These are phyloP conservation scores for Cyclargus thomasi DNA, from an alignment of 1,140 invertebrate genomes.

Conservation along the genomic window DNA sequence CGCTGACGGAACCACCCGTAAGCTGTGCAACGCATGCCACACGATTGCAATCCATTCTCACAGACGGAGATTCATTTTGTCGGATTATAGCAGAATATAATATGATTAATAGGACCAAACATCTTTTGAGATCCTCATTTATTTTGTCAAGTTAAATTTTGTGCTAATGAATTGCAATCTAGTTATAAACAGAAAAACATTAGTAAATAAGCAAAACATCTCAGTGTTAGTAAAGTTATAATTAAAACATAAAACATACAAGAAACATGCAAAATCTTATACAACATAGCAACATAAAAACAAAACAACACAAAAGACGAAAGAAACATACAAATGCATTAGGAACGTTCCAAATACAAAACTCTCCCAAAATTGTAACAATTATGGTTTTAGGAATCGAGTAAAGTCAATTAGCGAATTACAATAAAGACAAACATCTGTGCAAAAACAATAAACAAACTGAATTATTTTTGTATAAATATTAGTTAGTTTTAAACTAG, in stretches of 20 bases:
- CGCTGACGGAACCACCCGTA: slow-evolving; percentile 32
- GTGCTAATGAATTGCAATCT: background rate
- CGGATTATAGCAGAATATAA: too few species aligned
- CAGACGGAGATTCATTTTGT: too few species aligned
- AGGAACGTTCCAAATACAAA: background rate
- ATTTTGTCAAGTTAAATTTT: background rate
- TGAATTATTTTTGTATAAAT: background rate
- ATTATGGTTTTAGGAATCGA: background rate
- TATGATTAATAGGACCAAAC: too few species aligned
- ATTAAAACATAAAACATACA: slow-evolving; percentile 12
- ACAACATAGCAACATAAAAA: slow-evolving; percentile 11
- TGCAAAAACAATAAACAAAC: background rate
- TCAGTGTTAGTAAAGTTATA: background rate
- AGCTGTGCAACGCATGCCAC: slow-evolving; percentile 24
- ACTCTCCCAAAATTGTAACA: background rate
- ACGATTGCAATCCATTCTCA: background rate
- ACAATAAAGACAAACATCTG: background rate
- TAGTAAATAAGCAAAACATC: background rate
- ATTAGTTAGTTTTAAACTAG: background rate
- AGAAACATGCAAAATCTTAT: slow-evolving; percentile 13
- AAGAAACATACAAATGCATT: slow-evolving; percentile 11
- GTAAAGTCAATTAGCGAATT: background rate
- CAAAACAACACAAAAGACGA: slow-evolving; percentile 18
- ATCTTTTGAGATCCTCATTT: too few species aligned
- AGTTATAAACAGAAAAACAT: background rate